Percentiles rank a stretch among this genome's conserved stretches.
phyloP scores from a whole-genome alignment of 2,888 invertebrate genomes.

The Drosophila infuscata region DNA sequence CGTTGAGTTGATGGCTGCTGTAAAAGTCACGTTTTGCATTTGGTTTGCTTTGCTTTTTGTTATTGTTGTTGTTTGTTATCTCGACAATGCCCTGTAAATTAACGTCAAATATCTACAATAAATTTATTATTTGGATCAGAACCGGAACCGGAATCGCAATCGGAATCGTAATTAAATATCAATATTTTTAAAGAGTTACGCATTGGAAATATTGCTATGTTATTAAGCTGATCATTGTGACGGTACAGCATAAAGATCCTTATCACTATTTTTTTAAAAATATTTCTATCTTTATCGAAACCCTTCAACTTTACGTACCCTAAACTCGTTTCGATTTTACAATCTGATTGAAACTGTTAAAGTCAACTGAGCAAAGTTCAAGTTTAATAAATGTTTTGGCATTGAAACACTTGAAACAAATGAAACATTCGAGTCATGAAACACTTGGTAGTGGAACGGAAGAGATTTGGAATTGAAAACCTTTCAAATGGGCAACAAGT shows the following conservation, averaged over 20 bases:
- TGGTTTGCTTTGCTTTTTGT: conserved; percentile 5
- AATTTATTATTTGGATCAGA: background rate
- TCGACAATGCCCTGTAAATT: background rate
- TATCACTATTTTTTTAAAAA: background rate
- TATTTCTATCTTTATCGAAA: background rate
- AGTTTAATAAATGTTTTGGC: background rate
- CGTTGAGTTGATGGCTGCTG: conserved; percentile 57
- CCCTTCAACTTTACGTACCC: background rate
- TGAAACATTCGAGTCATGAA: background rate
- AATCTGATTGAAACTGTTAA: background rate
- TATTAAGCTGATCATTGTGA: background rate
- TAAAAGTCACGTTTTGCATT: conserved; percentile 67
- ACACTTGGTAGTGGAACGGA: background rate
- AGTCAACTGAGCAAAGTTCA: background rate
- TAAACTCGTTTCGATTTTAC: background rate
- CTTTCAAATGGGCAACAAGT: background rate
- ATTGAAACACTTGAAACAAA: background rate
- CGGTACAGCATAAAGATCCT: background rate
- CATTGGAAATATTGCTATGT: background rate
- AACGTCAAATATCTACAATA: background rate
- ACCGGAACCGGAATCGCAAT: background rate
- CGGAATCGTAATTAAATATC: background rate
- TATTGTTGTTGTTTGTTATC: background rate
- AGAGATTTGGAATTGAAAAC: background rate
- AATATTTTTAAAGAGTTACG: background rate